A percentile compares a stretch with the other conserved stretches of the same genome.
phyloP scores from a whole-genome alignment of 2,888 invertebrate species.

The Phortica okadai region DNA sequence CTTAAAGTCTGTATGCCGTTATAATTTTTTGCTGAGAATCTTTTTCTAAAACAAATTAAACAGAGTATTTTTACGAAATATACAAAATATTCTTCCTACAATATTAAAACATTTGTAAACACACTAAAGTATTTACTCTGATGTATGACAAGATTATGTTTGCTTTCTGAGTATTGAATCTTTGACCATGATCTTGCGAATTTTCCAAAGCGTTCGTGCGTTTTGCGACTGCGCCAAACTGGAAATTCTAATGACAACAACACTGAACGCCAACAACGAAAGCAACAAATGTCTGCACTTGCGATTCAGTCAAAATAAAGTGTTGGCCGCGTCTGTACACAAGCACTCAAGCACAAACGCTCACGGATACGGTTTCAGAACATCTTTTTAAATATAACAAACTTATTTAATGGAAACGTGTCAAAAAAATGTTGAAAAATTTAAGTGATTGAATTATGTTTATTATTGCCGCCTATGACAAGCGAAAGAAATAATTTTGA shows the following conservation, averaged over 20 bases:
- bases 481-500: neutral
- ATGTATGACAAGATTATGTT: too few relatives aligned
- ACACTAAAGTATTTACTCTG: too few relatives aligned
- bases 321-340: neutral
- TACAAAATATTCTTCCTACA: too few relatives aligned
- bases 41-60: too few relatives aligned
- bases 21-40: too few relatives aligned
- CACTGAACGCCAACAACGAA: neutral
- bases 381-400: neutral
- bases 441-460: neutral
- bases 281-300: neutral
- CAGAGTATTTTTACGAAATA: too few relatives aligned
- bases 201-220: neutral
- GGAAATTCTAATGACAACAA: neutral
- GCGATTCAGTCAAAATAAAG: neutral
- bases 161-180: too few relatives aligned
- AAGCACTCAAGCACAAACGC: neutral
- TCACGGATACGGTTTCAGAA: neutral
- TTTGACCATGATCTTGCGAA: neutral
- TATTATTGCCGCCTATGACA: neutral
- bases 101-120: too few relatives aligned
- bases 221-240: neutral
- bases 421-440: neutral
- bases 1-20: too few relatives aligned
- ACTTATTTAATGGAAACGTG: neutral